These are phyloP conservation scores for Cephalopachus bancanus DNA, from an alignment of 2,797 vertebrate species.

Conservation along the genomic window DNA sequence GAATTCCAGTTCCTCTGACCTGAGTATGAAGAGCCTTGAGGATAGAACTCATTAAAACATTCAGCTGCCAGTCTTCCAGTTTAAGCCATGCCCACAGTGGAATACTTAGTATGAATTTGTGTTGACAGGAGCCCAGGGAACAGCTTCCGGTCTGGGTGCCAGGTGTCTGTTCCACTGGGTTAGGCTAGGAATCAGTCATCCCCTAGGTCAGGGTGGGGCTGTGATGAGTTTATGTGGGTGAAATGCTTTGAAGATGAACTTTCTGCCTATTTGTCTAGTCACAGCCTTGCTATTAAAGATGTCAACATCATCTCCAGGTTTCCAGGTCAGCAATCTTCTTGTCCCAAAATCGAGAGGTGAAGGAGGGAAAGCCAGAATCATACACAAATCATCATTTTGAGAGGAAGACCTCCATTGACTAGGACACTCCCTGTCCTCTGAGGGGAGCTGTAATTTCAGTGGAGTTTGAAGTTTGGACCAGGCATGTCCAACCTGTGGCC, in stretches of 20 bases:
- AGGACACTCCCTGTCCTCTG: background rate
- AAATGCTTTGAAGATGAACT: conserved; percentile 81
- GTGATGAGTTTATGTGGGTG: conserved; percentile 52
- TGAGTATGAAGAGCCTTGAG: conserved; percentile 9
- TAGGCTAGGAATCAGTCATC: conserved; percentile 48
- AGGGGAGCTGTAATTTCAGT: conserved; percentile 54
- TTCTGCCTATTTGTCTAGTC: conserved; percentile 72
- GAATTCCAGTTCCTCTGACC: conserved; percentile 52
- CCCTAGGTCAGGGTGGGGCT: conserved; percentile 70
- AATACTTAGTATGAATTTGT: conserved; percentile 30
- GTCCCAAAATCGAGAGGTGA: conserved; percentile 45
- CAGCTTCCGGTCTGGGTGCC: conserved; percentile 26
- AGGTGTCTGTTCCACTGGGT: conserved; percentile 6
- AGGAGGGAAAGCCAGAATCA: conserved; percentile 44
- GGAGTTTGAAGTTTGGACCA: background rate
- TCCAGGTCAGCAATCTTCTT: conserved; percentile 71
- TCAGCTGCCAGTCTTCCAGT: background rate
- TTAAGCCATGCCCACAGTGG: background rate
- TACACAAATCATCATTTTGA: conserved; percentile 51
- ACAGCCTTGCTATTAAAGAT: conserved; percentile 77
- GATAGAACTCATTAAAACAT: conserved; percentile 17
- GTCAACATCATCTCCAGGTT: conserved; percentile 74
- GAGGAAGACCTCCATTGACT: conserved; percentile 6
- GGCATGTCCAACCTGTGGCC: too few species aligned
- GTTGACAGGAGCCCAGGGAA: background rate